Evolutionary conservation across 2,797 vertebrate species (phyloP).

Genomic region (Gobio occitaniae): DNA sequence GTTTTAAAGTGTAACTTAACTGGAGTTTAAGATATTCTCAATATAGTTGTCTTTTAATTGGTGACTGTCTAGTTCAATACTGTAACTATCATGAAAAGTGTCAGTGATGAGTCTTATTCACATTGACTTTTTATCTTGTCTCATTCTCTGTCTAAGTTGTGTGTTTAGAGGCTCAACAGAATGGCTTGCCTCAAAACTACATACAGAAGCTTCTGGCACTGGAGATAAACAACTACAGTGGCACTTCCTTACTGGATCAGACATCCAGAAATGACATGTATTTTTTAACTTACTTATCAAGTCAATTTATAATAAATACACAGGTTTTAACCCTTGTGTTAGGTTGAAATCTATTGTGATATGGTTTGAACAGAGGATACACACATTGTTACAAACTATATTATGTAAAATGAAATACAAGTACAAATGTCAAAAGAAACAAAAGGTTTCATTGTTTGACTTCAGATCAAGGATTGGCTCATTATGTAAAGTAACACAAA

Average conservation of each 20-base stretch:
- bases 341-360: background rate
- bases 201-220: conserved; percentile 81
- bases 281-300: no score
- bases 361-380: no score
- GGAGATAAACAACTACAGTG: conserved; percentile 82
- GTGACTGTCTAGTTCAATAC: no score
- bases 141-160: conserved; percentile 74
- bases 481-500: background rate
- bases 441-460: no score
- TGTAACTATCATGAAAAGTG: background rate
- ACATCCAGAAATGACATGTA: background rate
- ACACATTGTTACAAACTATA: no score
- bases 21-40: background rate
- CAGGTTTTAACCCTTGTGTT: background rate
- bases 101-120: background rate
- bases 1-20: background rate
- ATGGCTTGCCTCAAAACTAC: conserved; percentile 81
- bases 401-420: no score
- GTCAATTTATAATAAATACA: no score
- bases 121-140: background rate
- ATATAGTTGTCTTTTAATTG: background rate
- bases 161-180: conserved; percentile 85
- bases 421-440: no score
- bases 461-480: background rate
- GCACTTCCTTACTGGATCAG: conserved; percentile 64